A percentile compares a stretch with the other conserved stretches of the same genome.
Evolutionary conservation across 2,113 vertebrate genomes (phyloP).

Genomic region (Hippoglossus stenolepis): DNA sequence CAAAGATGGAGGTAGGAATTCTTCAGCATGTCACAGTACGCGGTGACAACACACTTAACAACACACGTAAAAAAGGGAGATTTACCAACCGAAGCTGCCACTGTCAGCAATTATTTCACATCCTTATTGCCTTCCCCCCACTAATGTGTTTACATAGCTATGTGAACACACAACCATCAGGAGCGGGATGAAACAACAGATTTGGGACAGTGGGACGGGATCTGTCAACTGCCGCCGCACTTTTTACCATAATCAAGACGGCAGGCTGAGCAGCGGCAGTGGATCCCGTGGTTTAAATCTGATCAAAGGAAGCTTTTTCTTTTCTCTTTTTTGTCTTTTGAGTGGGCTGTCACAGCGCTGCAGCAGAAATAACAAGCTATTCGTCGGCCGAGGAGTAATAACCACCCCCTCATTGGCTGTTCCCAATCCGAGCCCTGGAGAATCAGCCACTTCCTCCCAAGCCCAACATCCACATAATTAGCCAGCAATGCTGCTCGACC

Average conservation of each 20-base stretch:
- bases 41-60: neutral
- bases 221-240: slow-evolving; percentile 32
- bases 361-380: slow-evolving; percentile 56
- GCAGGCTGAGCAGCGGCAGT: neutral
- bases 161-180: slow-evolving; percentile 38
- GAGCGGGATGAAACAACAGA: slow-evolving; percentile 42
- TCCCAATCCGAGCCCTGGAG: slow-evolving; percentile 43
- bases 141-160: slow-evolving; percentile 38
- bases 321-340: neutral
- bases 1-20: slow-evolving; percentile 1
- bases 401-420: slow-evolving; percentile 36
- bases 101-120: slow-evolving; percentile 17
- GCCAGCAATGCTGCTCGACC: slow-evolving; percentile 46
- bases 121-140: neutral
- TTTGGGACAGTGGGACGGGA: slow-evolving; percentile 35
- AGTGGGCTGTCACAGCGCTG: slow-evolving; percentile 35
- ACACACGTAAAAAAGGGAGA: neutral
- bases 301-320: slow-evolving; percentile 52
- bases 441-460: slow-evolving; percentile 40
- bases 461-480: slow-evolving; percentile 56
- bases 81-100: neutral
- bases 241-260: slow-evolving; percentile 29
- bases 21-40: neutral
- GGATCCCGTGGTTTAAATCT: slow-evolving; percentile 26
- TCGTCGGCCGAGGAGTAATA: slow-evolving; percentile 19